Conservation (phyloP, 2,113 vertebrate genomes). For the Ophthalmolycus amberensis region DNA sequence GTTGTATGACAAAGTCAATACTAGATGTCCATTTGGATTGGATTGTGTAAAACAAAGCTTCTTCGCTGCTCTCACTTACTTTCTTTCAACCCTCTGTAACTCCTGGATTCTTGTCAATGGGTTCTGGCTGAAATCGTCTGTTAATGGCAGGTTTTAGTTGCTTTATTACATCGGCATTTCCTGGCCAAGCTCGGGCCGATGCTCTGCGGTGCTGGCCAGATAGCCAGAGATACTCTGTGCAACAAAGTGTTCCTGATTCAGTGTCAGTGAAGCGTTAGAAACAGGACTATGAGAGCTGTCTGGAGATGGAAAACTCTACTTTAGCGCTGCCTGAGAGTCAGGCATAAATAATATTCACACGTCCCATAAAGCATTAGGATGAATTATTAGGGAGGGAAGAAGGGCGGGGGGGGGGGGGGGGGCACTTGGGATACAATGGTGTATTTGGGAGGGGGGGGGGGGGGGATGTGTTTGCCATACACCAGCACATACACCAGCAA, state of each 20-base stretch:
- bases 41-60: slow-evolving; percentile 17
- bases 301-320: slow-evolving; percentile 38
- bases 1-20: slow-evolving; percentile 33
- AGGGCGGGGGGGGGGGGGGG: slow-evolving; percentile 17
- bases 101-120: background rate
- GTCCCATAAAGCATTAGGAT: slow-evolving; percentile 57
- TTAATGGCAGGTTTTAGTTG: slow-evolving; percentile 30
- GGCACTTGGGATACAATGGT: slow-evolving; percentile 23
- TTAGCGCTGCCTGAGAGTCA: slow-evolving; percentile 18
- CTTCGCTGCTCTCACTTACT: slow-evolving; percentile 15
- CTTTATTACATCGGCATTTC: slow-evolving; percentile 37
- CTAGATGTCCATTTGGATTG: slow-evolving; percentile 27
- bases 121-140: slow-evolving; percentile 41
- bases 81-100: slow-evolving; percentile 5
- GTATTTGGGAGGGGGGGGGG: slow-evolving; percentile 41
- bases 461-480: slow-evolving; percentile 30
- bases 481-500: background rate
- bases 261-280: slow-evolving; percentile 39
- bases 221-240: slow-evolving; percentile 5
- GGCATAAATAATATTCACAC: slow-evolving; percentile 76
- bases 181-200: slow-evolving; percentile 4
- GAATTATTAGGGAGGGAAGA: slow-evolving; percentile 61
- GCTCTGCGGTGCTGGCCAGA: slow-evolving; percentile 12
- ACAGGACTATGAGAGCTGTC: slow-evolving; percentile 36
- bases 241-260: slow-evolving; percentile 42